These are phyloP conservation scores for Herpetotheres cachinnans DNA, from an alignment of 2,113 vertebrate genomes.

Conservation along the genomic window DNA sequence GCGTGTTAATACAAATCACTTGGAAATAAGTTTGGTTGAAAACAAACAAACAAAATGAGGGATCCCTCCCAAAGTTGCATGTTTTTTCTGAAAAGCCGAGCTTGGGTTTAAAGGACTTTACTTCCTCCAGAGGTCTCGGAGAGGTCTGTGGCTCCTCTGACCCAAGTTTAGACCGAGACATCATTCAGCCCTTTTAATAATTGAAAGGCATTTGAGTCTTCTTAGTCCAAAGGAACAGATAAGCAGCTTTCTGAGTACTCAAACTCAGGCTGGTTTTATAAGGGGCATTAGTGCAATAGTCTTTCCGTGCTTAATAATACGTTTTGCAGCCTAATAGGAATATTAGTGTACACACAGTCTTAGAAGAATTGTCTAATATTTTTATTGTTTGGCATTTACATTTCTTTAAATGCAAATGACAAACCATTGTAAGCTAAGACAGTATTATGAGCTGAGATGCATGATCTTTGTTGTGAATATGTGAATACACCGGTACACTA, in stretches of 20 bases:
- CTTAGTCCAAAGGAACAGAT: slow-evolving; percentile 45
- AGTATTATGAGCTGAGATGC: not conserved
- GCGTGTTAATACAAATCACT: fast-evolving
- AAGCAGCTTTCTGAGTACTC: slow-evolving; percentile 52
- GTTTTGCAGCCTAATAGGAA: not conserved
- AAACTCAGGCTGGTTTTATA: slow-evolving; percentile 38
- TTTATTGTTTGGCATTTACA: not conserved
- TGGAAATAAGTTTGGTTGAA: not conserved
- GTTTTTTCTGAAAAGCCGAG: not conserved
- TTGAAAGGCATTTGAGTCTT: slow-evolving; percentile 38
- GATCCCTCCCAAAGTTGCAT: fast-evolving
- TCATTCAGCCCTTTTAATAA: slow-evolving; percentile 52
- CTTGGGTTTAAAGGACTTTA: not conserved
- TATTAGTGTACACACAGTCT: not conserved
- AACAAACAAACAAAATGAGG: not conserved
- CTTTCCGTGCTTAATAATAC: not conserved
- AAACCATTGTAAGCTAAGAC: not conserved
- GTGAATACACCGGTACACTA: not conserved
- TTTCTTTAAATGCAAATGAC: not conserved
- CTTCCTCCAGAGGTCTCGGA: not conserved
- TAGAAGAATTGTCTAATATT: not conserved
- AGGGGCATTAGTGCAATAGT: slow-evolving; percentile 1
- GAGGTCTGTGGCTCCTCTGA: not conserved
- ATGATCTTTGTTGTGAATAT: not conserved
- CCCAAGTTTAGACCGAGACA: not conserved